phyloP scores from a whole-genome alignment of 2,797 vertebrate species.

The Syngnathus rostellatus region DNA sequence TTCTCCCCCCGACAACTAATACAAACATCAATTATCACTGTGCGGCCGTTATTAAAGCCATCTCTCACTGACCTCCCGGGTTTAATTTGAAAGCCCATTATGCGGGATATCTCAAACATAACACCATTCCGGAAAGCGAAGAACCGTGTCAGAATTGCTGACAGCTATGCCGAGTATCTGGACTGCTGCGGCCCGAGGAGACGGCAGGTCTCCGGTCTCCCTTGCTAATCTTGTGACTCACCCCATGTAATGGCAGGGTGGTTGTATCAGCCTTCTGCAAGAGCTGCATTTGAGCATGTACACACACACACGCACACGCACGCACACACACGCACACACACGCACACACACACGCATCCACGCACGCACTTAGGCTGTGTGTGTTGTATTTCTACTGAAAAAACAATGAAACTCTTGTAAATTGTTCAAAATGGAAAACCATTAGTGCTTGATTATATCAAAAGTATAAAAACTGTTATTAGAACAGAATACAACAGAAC shows the following conservation, averaged over 20 bases:
- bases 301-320: not conserved
- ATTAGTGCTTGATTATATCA: not conserved
- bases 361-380: not conserved
- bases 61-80: conserved; percentile 23
- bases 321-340: not conserved
- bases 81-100: conserved; percentile 57
- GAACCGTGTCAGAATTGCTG: conserved; percentile 51
- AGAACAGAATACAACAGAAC: no score
- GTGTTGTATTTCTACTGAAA: not conserved
- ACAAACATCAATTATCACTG: conserved; percentile 40
- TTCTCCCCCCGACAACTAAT: conserved; percentile 43
- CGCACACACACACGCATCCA: not conserved
- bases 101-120: conserved; percentile 49
- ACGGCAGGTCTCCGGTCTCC: conserved; percentile 50
- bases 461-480: not conserved
- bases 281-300: conserved; percentile 9
- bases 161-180: conserved; percentile 54
- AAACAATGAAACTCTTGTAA: not conserved
- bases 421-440: not conserved
- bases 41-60: conserved; percentile 43
- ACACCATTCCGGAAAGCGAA: conserved; percentile 44
- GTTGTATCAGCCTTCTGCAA: conserved; percentile 43
- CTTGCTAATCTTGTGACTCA: conserved; percentile 57
- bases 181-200: conserved; percentile 45
- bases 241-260: conserved; percentile 31